A percentile compares a stretch with the other conserved stretches of the same genome.
phyloP scores from a whole-genome alignment of 2,113 vertebrate species.

The Coturnix japonica region DNA sequence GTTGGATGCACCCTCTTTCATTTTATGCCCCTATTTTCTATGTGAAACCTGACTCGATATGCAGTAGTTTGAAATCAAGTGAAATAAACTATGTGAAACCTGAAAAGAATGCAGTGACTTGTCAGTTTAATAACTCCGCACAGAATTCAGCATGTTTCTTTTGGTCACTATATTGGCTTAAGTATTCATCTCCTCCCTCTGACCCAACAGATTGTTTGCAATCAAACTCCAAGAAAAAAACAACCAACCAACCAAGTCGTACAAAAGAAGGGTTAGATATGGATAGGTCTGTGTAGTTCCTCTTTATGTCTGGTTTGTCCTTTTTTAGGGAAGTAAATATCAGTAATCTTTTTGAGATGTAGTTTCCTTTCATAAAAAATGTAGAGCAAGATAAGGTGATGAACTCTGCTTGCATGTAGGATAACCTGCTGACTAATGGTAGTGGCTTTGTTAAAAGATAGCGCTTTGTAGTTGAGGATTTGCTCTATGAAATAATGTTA shows the following conservation, averaged over 20 bases:
- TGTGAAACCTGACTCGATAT: neutral
- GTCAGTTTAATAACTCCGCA: neutral
- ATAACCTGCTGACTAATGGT: neutral
- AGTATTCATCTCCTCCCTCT: neutral
- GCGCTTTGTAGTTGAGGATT: no score
- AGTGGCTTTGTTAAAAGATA: no score
- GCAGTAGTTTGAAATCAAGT: neutral
- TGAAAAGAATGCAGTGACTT: neutral
- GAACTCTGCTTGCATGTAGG: neutral
- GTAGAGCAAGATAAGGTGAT: neutral
- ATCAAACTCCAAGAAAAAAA: neutral
- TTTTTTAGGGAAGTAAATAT: neutral
- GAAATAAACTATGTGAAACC: conserved; percentile 32
- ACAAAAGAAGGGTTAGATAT: neutral
- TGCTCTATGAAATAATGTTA: no score
- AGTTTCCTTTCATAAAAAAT: neutral
- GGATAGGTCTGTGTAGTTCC: neutral
- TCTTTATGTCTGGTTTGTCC: neutral
- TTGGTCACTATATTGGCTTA: neutral
- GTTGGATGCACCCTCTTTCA: neutral
- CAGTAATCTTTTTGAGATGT: neutral
- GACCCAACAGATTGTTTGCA: neutral
- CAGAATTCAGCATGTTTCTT: neutral
- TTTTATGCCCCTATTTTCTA: neutral
- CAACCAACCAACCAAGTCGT: neutral